Conservation (phyloP, 2,113 vertebrate genomes). For the Neodontobutis hainanensis region DNA sequence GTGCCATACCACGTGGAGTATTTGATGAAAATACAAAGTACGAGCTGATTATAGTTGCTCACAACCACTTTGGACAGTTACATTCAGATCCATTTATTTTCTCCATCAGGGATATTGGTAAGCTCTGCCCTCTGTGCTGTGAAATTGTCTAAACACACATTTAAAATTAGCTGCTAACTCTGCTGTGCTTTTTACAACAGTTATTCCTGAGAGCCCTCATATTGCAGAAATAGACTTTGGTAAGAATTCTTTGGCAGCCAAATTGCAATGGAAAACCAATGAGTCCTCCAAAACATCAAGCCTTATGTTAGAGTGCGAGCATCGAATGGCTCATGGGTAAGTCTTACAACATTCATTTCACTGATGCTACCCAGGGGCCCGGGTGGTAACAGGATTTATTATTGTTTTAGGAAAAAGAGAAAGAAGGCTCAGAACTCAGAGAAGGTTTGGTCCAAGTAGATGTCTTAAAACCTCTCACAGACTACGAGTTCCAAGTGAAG, state of each 20-base stretch:
- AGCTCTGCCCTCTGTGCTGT: not conserved
- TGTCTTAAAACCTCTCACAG: conserved; percentile 55
- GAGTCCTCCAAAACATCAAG: conserved; percentile 28
- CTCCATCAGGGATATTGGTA: conserved; percentile 57
- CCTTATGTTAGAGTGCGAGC: conserved; percentile 52
- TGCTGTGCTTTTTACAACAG: conserved; percentile 42
- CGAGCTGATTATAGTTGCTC: conserved; percentile 52
- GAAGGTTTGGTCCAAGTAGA: conserved; percentile 40
- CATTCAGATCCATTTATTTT: conserved; percentile 58
- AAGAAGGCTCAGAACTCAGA: conserved; percentile 20
- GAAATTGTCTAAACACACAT: too few species aligned
- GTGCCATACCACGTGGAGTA: conserved; percentile 33
- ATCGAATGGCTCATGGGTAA: conserved; percentile 64
- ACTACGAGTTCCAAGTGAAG: conserved; percentile 73
- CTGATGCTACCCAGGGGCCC: not conserved
- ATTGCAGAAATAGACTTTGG: conserved; percentile 58
- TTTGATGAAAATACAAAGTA: conserved; percentile 46
- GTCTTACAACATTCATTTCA: not conserved
- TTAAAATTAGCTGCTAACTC: not conserved
- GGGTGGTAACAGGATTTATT: not conserved
- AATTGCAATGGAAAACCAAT: conserved; percentile 60
- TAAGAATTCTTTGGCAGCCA: conserved; percentile 36
- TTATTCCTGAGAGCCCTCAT: conserved; percentile 71
- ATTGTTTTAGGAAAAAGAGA: conserved; percentile 41
- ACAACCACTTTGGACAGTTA: conserved; percentile 68